Percentiles rank a stretch among this genome's conserved stretches.
Evolutionary conservation across 2,888 invertebrate genomes (phyloP).

Genomic region (Leptinotarsa haldemani): DNA sequence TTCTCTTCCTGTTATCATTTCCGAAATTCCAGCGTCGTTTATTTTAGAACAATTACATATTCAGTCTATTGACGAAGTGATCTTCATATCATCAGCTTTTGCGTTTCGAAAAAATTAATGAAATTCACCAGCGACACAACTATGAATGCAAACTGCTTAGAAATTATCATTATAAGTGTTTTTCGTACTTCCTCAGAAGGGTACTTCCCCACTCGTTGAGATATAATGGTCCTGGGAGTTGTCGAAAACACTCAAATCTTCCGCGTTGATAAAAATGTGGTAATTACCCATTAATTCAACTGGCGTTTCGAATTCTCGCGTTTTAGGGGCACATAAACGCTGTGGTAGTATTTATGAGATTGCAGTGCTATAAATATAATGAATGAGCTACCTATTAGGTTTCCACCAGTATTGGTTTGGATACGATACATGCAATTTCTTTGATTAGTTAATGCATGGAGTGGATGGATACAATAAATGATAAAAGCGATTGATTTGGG

Average conservation of each 20-base stretch:
- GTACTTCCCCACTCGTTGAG: neutral
- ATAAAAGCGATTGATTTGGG: neutral
- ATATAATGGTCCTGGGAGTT: neutral
- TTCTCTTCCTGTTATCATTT: too few species aligned
- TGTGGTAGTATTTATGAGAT: slow-evolving; percentile 30
- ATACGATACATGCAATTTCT: slow-evolving; percentile 14
- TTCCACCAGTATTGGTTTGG: slow-evolving; percentile 6
- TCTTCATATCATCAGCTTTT: too few species aligned
- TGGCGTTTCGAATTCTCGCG: slow-evolving; percentile 34
- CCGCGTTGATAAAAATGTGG: slow-evolving; percentile 27
- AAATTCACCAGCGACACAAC: too few species aligned
- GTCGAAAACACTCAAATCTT: neutral
- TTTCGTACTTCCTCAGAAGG: neutral
- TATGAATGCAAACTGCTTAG: too few species aligned
- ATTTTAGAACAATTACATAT: too few species aligned
- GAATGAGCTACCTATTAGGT: slow-evolving; percentile 22
- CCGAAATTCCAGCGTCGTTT: too few species aligned
- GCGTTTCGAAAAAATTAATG: too few species aligned
- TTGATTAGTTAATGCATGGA: slow-evolving; percentile 6
- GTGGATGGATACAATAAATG: neutral
- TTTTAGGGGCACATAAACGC: slow-evolving; percentile 33
- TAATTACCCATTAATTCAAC: slow-evolving; percentile 37
- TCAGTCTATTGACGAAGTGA: too few species aligned
- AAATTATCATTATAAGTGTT: too few species aligned
- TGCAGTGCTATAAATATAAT: slow-evolving; percentile 33